These are phyloP conservation scores for Motacilla alba DNA, from an alignment of 2,113 vertebrate genomes.

Conservation along the genomic window DNA sequence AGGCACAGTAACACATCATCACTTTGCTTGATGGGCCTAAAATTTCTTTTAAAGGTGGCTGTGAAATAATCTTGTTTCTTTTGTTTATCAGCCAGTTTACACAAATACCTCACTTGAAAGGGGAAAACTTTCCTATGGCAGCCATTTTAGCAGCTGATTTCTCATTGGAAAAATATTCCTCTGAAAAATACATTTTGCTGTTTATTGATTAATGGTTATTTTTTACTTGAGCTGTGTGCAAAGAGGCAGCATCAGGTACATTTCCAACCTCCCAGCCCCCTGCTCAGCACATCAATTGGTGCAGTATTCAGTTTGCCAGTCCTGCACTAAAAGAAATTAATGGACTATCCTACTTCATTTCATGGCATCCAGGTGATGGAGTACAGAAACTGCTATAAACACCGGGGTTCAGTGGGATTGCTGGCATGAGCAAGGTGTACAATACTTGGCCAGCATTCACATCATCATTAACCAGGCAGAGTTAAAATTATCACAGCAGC, in stretches of 20 bases:
- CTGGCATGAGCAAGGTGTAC: not conserved
- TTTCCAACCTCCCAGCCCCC: not conserved
- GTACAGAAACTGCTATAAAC: not conserved
- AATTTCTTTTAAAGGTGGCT: not conserved
- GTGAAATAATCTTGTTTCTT: not conserved
- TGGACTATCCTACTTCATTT: not conserved
- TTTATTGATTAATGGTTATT: not conserved
- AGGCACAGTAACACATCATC: not conserved
- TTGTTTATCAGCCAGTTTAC: conserved; percentile 32
- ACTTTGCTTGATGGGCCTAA: not conserved
- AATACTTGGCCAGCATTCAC: not conserved
- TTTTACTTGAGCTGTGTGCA: not conserved
- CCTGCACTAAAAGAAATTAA: conserved; percentile 23
- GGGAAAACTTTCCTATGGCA: not conserved
- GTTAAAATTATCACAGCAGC: not conserved
- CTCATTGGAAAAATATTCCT: not conserved
- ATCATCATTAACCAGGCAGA: not conserved
- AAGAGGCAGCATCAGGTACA: not conserved
- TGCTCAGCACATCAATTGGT: not conserved
- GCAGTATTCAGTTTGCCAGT: not conserved
- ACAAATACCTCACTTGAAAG: not conserved
- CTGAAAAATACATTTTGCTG: not conserved
- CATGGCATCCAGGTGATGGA: not conserved
- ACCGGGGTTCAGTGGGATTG: not conserved
- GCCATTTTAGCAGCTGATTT: not conserved